Base-by-base conservation (phyloP, 1,140 invertebrate genomes). In the Achroia grisella region DNA sequence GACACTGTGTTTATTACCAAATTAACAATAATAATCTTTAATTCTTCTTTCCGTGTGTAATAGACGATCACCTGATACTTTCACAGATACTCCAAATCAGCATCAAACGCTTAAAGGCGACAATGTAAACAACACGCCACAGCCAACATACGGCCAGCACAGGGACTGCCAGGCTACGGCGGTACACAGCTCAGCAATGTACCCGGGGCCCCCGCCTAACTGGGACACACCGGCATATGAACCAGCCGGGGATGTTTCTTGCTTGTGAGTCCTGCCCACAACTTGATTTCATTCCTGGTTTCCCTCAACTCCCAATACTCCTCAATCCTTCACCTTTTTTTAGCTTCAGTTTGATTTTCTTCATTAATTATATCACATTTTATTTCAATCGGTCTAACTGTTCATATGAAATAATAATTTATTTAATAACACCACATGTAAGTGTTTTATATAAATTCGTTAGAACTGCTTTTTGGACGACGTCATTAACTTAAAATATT, bases 91-190 rank as follows among this genome's bases (percentile, higher is more conserved):
- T 30, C 77, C 80, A 48, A 79, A 68, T 52, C 73, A 74, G 56
- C 71, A 62, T 39, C 62, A 83, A 76, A 66, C 70, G 51, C 50
- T 71, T 54, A 81, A 84, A 70, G 80, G 83, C 79, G 83, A 86
- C 83, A 87, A 87, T 87, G 85, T 87, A 87, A 87, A 87, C 85
- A 85, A 82, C 76, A 78, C 69, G 67, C 65, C 70, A 62, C 71
- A 73, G 56, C 70, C 63, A 60, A 45, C 52, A 51, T 78, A 79
- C 66, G 61, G 64, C 42, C 62, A 56, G 54, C 56, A 66, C 46
- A 56, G 70, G 59, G 68, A 79, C 28, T 77, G 70, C 69, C 71
- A 70, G 66, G 53, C 66, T 56, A 65, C 70, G 41, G 51, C 29
- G 56, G 52, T 64, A 47, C 64, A 69, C 45, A 64, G 66, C 44